Evolutionary conservation across 2,888 invertebrate genomes (phyloP).

Genomic region (Myopa tessellatipennis): DNA sequence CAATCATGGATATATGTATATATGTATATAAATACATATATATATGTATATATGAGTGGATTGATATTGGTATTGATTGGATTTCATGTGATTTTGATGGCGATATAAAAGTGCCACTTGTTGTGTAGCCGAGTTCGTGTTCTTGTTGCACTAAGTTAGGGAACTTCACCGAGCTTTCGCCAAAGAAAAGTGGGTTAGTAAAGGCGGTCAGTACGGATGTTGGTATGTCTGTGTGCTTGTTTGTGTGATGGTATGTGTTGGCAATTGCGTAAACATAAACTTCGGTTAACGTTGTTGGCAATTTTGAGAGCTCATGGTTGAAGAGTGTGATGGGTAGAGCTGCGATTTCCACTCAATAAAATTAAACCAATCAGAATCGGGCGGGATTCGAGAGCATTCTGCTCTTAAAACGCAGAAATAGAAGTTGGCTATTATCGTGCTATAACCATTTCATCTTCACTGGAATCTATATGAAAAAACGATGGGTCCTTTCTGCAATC

Average conservation of each 20-base stretch:
- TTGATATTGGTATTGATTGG: slow-evolving; percentile 42
- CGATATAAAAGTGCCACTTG: slow-evolving; percentile 61
- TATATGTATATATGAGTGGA: background rate
- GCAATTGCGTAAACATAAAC: background rate
- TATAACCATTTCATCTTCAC: background rate
- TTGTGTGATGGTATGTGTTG: background rate
- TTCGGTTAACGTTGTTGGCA: background rate
- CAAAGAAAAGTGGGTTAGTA: too few species aligned
- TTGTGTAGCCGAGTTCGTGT: background rate
- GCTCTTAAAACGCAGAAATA: too few species aligned
- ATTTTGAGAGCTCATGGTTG: too few species aligned
- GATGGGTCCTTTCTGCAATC: too few species aligned
- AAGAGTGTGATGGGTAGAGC: too few species aligned
- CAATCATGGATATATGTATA: too few species aligned
- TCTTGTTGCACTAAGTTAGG: too few species aligned
- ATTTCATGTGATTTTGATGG: slow-evolving; percentile 61
- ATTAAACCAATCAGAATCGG: too few species aligned
- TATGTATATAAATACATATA: too few species aligned
- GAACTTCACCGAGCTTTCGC: background rate
- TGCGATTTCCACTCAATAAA: background rate
- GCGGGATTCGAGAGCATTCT: too few species aligned
- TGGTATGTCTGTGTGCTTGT: background rate
- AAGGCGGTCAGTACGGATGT: background rate
- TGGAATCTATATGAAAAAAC: background rate
- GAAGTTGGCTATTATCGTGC: too few species aligned